Evolutionary conservation across 1,140 invertebrate genomes (phyloP).

Genomic region (Halictus rubicundus): DNA sequence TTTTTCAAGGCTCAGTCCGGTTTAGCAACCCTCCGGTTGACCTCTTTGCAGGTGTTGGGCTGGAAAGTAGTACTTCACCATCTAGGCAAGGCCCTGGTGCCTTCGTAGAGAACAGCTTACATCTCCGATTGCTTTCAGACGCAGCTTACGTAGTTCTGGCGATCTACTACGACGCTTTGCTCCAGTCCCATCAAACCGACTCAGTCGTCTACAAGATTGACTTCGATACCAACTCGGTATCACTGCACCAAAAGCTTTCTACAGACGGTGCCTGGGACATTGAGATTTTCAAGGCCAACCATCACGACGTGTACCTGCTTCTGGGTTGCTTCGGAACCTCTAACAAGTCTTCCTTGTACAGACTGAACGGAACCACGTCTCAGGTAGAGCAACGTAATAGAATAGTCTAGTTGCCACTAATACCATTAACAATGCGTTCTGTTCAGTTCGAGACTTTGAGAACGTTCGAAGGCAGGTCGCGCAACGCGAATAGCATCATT

Average conservation of each 20-base stretch:
- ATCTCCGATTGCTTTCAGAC: conserved; percentile 47
- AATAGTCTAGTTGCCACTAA: neutral
- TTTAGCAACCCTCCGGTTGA: no score
- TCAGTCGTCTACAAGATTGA: conserved; percentile 66
- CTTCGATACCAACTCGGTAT: conserved; percentile 30
- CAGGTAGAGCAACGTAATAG: conserved; percentile 38
- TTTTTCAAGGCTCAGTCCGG: no score
- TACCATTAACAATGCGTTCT: neutral
- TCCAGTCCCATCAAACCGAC: conserved; percentile 49
- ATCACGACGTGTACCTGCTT: conserved; percentile 49
- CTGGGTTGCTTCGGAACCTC: conserved; percentile 59
- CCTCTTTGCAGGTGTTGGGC: no score
- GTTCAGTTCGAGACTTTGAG: conserved; percentile 53
- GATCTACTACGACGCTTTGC: conserved; percentile 61
- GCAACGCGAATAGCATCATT: conserved; percentile 54
- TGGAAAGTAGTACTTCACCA: no score
- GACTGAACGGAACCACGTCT: conserved; percentile 41
- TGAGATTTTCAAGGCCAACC: conserved; percentile 59
- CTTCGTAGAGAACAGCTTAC: no score
- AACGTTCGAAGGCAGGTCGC: conserved; percentile 59
- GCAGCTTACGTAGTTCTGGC: conserved; percentile 61
- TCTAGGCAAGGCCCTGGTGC: no score
- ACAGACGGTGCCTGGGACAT: conserved; percentile 60
- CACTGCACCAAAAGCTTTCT: conserved; percentile 52
- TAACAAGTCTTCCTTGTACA: conserved; percentile 58